Evolutionary conservation across 2,888 invertebrate species (phyloP).

Genomic region (Ctena decussata): DNA sequence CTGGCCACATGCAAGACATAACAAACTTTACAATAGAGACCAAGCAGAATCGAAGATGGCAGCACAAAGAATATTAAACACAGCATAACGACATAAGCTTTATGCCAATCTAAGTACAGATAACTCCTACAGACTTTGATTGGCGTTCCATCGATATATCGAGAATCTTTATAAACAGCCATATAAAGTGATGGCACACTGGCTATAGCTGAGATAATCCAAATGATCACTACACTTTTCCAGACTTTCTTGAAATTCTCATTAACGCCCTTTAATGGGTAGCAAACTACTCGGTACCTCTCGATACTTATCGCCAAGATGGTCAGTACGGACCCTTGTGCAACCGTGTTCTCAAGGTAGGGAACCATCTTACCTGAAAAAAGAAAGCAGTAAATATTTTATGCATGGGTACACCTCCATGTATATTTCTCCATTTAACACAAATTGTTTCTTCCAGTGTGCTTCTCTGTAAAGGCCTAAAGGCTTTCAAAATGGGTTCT

Average conservation of each 20-base stretch:
- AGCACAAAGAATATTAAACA: slow-evolving; percentile 58
- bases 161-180: slow-evolving; percentile 55
- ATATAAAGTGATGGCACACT: slow-evolving; percentile 86
- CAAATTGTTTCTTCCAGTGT: no score
- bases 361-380: slow-evolving; percentile 95
- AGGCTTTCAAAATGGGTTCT: no score
- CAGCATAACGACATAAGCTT: slow-evolving; percentile 46
- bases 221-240: slow-evolving; percentile 53
- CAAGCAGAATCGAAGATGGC: slow-evolving; percentile 53
- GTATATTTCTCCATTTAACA: no score
- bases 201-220: slow-evolving; percentile 80
- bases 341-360: slow-evolving; percentile 96
- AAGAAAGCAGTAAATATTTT: not conserved
- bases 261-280: slow-evolving; percentile 90
- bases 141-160: slow-evolving; percentile 67
- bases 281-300: slow-evolving; percentile 96
- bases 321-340: slow-evolving; percentile 96
- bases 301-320: slow-evolving; percentile 98
- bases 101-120: slow-evolving; percentile 54
- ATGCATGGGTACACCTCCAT: no score
- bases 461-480: no score
- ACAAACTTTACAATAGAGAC: slow-evolving; percentile 55
- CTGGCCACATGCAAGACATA: slow-evolving; percentile 15
- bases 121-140: slow-evolving; percentile 71
- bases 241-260: slow-evolving; percentile 40